These are phyloP conservation scores for Formica selysi DNA, from an alignment of 1,140 invertebrate species.

Conservation along the genomic window DNA sequence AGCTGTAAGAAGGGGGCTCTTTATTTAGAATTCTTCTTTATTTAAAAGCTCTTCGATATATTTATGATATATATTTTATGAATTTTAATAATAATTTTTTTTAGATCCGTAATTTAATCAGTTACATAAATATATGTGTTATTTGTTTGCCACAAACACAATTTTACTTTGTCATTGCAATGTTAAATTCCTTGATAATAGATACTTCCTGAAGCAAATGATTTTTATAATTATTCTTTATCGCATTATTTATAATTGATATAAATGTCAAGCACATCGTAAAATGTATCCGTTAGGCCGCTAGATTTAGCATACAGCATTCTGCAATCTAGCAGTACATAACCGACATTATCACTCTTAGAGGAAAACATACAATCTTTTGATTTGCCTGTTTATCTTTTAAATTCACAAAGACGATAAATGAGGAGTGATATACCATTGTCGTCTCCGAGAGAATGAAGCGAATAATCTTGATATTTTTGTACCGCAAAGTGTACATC, in stretches of 20 bases:
- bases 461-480: neutral
- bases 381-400: constrained; percentile 39
- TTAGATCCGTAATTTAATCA: neutral
- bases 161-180: neutral
- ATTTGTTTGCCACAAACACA: neutral
- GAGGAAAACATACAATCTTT: constrained; percentile 49
- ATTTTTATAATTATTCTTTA: neutral
- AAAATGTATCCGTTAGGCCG: neutral
- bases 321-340: neutral
- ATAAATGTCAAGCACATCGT: neutral
- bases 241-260: neutral
- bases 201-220: neutral
- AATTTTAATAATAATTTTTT: constrained; percentile 9
- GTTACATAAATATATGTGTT: neutral
- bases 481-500: neutral
- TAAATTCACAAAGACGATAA: constrained; percentile 41
- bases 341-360: neutral
- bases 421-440: neutral
- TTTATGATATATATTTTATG: neutral
- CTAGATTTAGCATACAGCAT: constrained; percentile 1
- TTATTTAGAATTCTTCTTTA: constrained; percentile 1
- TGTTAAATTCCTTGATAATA: neutral
- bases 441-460: neutral
- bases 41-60: neutral
- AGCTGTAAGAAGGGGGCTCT: too few relatives aligned